Percentiles rank a stretch among this genome's conserved stretches.
These are phyloP conservation scores for Eriosoma lanigerum DNA, from an alignment of 1,140 invertebrate genomes.

Conservation along the genomic window DNA sequence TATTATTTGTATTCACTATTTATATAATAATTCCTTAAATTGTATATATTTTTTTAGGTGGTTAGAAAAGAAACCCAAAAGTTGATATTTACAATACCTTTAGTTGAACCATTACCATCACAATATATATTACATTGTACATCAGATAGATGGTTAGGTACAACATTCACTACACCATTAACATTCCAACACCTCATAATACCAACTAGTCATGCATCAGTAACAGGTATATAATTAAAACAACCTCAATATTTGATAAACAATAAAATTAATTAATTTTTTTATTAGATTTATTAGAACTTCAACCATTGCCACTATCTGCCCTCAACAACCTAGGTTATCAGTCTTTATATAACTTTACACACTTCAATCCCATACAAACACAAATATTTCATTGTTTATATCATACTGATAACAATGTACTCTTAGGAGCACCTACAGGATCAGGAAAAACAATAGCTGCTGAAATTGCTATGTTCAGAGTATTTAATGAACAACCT, in stretches of 20 bases:
- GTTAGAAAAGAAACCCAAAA: constrained; percentile 73
- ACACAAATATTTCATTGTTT: constrained; percentile 97
- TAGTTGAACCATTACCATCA: constrained; percentile 84
- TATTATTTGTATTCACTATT: constrained; percentile 12
- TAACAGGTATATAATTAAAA: constrained; percentile 67
- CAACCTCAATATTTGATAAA: not conserved
- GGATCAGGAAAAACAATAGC: constrained; percentile 98
- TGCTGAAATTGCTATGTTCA: constrained; percentile 96
- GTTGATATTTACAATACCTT: constrained; percentile 93
- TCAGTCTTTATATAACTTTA: constrained; percentile 86
- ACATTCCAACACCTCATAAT: constrained; percentile 89
- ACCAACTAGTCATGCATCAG: constrained; percentile 88
- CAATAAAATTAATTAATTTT: constrained; percentile 53
- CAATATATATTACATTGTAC: constrained; percentile 88
- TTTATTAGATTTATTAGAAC: constrained; percentile 77
- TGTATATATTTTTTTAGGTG: constrained; percentile 60
- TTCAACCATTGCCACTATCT: constrained; percentile 86
- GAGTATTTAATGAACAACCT: constrained; percentile 84
- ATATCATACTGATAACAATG: constrained; percentile 93
- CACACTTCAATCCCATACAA: constrained; percentile 98
- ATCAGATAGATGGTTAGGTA: constrained; percentile 90
- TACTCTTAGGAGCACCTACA: constrained; percentile 94
- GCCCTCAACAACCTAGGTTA: constrained; percentile 76
- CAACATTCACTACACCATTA: constrained; percentile 72
- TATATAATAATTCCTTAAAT: constrained; percentile 32